phyloP scores from a whole-genome alignment of 2,797 vertebrate species.

The Staurois parvus region DNA sequence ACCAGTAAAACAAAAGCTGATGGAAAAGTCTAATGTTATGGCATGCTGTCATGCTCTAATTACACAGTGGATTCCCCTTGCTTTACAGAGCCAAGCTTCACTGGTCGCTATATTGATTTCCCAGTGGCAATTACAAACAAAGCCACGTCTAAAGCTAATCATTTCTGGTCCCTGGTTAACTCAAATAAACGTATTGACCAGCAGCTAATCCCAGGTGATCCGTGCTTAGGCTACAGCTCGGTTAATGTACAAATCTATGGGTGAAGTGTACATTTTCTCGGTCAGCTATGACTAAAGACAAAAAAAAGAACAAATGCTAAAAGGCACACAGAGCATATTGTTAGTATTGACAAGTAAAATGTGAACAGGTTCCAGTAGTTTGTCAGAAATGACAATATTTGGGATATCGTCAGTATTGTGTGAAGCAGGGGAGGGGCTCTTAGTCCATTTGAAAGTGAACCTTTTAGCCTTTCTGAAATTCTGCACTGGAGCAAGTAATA shows the following conservation, averaged over 20 bases:
- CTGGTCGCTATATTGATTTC: slow-evolving; percentile 20
- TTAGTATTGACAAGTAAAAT: no score
- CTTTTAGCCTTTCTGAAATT: no score
- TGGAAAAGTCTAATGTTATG: background rate
- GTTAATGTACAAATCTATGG: background rate
- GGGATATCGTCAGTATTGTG: no score
- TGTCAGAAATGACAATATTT: no score
- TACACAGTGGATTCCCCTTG: background rate
- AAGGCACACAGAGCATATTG: no score
- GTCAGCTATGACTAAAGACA: background rate
- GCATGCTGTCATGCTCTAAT: slow-evolving; percentile 10
- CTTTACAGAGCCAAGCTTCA: background rate
- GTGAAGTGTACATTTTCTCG: background rate
- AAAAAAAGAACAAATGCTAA: no score
- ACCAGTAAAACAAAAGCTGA: background rate
- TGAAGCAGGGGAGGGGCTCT: no score
- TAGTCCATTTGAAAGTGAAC: no score
- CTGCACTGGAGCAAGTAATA: no score
- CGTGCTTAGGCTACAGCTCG: background rate
- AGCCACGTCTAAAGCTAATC: slow-evolving; percentile 8
- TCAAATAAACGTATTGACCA: slow-evolving; percentile 16
- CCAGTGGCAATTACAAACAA: slow-evolving; percentile 23
- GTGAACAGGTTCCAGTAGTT: no score
- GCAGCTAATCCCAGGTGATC: slow-evolving; percentile 2
- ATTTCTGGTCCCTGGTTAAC: slow-evolving; percentile 16